A percentile compares a stretch with the other conserved stretches of the same genome.
Conservation (phyloP, 2,113 vertebrate genomes). For the Ammospiza caudacuta region DNA sequence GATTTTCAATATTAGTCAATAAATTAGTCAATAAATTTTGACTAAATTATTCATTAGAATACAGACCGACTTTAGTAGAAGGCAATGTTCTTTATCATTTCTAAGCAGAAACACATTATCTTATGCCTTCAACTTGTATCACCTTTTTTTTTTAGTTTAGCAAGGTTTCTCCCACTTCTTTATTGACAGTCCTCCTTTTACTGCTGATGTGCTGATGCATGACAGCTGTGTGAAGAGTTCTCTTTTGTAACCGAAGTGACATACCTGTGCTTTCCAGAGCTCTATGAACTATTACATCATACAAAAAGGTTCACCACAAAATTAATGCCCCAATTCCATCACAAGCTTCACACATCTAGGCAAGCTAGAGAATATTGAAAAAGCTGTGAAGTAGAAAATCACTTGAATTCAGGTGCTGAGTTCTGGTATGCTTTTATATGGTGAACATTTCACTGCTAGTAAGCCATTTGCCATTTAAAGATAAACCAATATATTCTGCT, state of each 20-base stretch:
- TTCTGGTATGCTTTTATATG: not conserved
- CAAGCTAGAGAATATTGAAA: not conserved
- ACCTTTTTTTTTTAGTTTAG: not conserved
- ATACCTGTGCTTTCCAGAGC: not conserved
- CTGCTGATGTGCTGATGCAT: not conserved
- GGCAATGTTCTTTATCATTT: not conserved
- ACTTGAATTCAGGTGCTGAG: not conserved
- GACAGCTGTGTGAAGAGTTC: not conserved
- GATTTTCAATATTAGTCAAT: no score
- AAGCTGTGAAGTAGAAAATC: not conserved
- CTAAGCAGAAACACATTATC: not conserved
- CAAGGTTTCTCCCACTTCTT: not conserved
- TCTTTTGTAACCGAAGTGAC: not conserved
- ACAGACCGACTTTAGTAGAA: not conserved
- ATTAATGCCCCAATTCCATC: not conserved
- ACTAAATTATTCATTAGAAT: not conserved
- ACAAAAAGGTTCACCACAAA: not conserved
- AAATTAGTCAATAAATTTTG: not conserved
- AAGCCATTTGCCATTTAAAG: not conserved
- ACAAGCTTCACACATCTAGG: not conserved
- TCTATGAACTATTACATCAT: not conserved
- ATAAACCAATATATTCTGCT: not conserved
- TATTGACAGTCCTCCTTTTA: not conserved
- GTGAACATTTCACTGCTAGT: not conserved
- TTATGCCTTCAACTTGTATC: not conserved